phyloP scores from a whole-genome alignment of 2,888 invertebrate species.

The Eupithecia subfuscata region DNA sequence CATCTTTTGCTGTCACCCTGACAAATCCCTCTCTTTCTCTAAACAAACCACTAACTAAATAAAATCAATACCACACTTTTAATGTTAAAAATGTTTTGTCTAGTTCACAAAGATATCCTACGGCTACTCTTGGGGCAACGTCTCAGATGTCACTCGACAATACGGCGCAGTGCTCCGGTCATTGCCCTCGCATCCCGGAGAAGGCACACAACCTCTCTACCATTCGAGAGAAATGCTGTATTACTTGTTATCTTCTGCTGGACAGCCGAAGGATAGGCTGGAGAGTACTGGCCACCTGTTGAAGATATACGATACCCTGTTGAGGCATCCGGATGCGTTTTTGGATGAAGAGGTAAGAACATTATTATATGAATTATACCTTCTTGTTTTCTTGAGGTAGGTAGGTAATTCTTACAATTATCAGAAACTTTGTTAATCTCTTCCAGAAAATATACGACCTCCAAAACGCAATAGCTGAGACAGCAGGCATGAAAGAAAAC shows the following conservation, averaged over 20 bases:
- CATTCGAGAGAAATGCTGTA: slow-evolving; percentile 84
- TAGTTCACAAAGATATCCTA: slow-evolving; percentile 78
- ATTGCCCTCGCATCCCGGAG: slow-evolving; percentile 84
- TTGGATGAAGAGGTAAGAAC: slow-evolving; percentile 88
- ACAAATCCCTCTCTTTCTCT: no score
- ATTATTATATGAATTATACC: neutral
- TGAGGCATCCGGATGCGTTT: slow-evolving; percentile 85
- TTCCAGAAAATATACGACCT: slow-evolving; percentile 76
- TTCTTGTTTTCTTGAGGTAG: neutral
- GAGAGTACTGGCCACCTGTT: slow-evolving; percentile 87
- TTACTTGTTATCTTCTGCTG: slow-evolving; percentile 75
- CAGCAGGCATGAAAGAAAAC: slow-evolving; percentile 67
- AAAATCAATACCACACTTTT: no score
- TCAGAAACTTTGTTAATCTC: neutral
- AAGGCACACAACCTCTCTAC: slow-evolving; percentile 85
- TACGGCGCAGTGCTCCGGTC: slow-evolving; percentile 82
- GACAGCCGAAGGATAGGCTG: slow-evolving; percentile 62
- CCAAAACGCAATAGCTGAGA: slow-evolving; percentile 69
- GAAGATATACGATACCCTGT: slow-evolving; percentile 75
- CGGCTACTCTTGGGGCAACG: slow-evolving; percentile 86
- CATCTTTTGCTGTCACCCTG: no score
- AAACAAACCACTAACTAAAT: no score
- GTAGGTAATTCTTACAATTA: neutral
- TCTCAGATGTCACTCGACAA: slow-evolving; percentile 81
- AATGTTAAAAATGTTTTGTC: slow-evolving; percentile 26